phyloP scores from a whole-genome alignment of 2,113 vertebrate species.

The Hippocampus zosterae region DNA sequence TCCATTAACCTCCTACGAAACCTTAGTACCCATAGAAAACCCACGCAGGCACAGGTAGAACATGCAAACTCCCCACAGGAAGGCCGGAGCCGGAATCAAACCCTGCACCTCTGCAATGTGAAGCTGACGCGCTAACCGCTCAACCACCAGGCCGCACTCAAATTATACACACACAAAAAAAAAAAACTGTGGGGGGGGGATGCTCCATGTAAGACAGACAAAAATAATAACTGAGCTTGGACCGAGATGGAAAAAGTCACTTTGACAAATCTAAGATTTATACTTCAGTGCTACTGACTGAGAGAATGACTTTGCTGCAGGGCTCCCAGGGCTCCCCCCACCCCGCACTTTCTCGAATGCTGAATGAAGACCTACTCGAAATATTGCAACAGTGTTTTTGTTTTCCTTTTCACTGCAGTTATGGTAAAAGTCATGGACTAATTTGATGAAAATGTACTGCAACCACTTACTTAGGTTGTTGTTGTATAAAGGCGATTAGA shows the following conservation, averaged over 20 bases:
- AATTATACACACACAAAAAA: background rate
- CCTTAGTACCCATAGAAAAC: no score
- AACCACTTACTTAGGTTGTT: background rate
- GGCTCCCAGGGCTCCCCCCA: conserved; percentile 14
- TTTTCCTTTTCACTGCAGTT: background rate
- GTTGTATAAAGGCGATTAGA: background rate
- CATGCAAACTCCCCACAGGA: no score
- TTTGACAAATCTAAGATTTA: conserved; percentile 30
- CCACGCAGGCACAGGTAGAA: no score
- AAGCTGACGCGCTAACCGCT: no score
- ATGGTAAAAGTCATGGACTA: conserved; percentile 3
- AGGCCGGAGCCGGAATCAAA: no score
- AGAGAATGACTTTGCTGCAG: background rate
- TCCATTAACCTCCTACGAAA: no score
- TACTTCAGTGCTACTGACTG: conserved; percentile 9
- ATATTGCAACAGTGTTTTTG: background rate
- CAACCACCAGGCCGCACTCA: no score
- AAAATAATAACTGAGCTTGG: background rate
- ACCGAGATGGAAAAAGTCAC: background rate
- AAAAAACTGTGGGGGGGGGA: background rate
- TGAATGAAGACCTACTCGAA: background rate
- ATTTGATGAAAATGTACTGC: background rate
- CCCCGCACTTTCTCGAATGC: conserved; percentile 1
- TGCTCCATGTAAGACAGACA: conserved; percentile 1
- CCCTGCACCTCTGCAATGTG: no score